These are phyloP conservation scores for Venustaconcha ellipsiformis DNA, from an alignment of 1,140 invertebrate species.

Conservation along the genomic window DNA sequence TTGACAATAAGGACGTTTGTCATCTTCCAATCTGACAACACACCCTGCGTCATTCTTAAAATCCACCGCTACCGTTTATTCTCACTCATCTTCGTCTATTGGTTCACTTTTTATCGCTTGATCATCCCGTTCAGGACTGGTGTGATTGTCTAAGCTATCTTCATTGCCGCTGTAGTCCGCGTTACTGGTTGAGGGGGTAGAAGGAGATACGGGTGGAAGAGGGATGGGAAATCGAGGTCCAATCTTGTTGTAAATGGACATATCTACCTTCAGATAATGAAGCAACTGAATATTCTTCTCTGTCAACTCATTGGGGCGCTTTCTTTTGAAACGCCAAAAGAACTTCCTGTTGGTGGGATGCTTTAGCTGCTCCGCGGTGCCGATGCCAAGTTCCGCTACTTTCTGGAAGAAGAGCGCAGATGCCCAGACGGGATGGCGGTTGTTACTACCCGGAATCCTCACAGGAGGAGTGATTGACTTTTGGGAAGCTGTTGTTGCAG, in stretches of 20 bases:
- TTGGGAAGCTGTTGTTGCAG: slow-evolving; percentile 46
- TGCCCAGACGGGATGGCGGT: slow-evolving; percentile 45
- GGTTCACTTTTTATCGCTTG: too few relatives aligned
- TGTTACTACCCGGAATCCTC: slow-evolving; percentile 39
- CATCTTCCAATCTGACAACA: background rate
- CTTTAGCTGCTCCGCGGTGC: slow-evolving; percentile 37
- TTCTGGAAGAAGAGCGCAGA: slow-evolving; percentile 29
- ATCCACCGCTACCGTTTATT: background rate
- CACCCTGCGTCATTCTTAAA: background rate
- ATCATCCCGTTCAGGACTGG: too few relatives aligned
- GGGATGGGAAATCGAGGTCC: slow-evolving; percentile 15
- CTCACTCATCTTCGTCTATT: background rate
- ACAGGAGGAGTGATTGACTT: slow-evolving; percentile 50
- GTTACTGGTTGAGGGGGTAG: background rate
- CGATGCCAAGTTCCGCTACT: slow-evolving; percentile 34
- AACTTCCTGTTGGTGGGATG: slow-evolving; percentile 44
- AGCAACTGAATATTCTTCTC: slow-evolving; percentile 40
- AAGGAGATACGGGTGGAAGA: slow-evolving; percentile 1
- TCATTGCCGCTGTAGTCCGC: background rate
- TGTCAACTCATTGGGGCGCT: slow-evolving; percentile 26
- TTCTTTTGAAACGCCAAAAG: slow-evolving; percentile 46
- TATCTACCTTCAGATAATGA: slow-evolving; percentile 41
- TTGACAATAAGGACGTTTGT: background rate
- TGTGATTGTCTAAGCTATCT: too few relatives aligned
- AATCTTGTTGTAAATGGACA: slow-evolving; percentile 37